phyloP scores from a whole-genome alignment of 2,113 vertebrate species.

The Halcyon malimbica region DNA sequence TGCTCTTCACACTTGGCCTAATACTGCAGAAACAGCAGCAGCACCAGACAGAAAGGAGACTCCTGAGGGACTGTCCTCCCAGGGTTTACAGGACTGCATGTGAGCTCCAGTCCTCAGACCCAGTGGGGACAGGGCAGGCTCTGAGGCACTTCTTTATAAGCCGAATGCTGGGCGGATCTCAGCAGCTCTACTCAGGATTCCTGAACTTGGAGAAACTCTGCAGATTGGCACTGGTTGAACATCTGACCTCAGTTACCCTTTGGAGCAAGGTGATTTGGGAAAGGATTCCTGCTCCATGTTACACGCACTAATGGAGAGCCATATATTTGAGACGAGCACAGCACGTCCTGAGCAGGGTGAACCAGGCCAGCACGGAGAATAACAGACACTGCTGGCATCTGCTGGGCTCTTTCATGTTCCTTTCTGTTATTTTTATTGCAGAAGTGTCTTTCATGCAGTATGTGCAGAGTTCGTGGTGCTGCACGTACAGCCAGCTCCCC shows the following conservation, averaged over 20 bases:
- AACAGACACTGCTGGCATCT: slow-evolving; percentile 48
- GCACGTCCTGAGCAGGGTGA: neutral
- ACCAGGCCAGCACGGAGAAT: slow-evolving; percentile 24
- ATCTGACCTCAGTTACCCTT: neutral
- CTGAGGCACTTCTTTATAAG: neutral
- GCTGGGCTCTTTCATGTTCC: slow-evolving; percentile 42
- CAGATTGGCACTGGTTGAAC: neutral
- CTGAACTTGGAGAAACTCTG: neutral
- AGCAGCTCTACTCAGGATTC: neutral
- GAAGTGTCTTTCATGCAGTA: slow-evolving; percentile 20
- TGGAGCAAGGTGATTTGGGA: slow-evolving; percentile 16
- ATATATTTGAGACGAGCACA: neutral
- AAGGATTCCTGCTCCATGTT: neutral
- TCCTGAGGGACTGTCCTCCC: neutral
- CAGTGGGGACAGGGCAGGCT: neutral
- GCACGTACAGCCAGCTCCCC: slow-evolving; percentile 40
- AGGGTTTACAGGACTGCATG: neutral
- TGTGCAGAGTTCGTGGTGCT: slow-evolving; percentile 25
- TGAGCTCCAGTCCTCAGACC: neutral
- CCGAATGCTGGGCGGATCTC: neutral
- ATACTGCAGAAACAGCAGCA: neutral
- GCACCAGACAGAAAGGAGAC: neutral
- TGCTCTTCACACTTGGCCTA: neutral
- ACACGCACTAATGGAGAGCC: neutral
- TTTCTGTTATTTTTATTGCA: slow-evolving; percentile 20